Percentiles rank a stretch among this genome's conserved stretches.
Conservation (phyloP, 2,888 invertebrate genomes). For the Drosophila peninsularis region DNA sequence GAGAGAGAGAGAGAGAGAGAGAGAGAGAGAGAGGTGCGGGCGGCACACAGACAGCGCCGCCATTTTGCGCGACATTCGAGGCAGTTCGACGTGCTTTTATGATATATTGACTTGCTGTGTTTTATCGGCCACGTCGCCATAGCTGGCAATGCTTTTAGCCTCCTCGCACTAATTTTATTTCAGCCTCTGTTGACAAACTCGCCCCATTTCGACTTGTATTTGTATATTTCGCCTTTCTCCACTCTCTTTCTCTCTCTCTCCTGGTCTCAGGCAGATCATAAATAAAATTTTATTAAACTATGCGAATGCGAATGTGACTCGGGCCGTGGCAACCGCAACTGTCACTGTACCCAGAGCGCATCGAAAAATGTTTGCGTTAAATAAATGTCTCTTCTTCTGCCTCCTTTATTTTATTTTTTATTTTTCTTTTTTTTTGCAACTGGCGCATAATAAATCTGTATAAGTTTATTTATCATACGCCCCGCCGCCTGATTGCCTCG, state of each 20-base stretch:
- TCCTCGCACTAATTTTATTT: slow-evolving; percentile 72
- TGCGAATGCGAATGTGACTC: slow-evolving; percentile 15
- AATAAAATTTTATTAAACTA: slow-evolving; percentile 55
- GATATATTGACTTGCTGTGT: slow-evolving; percentile 76
- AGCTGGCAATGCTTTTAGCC: slow-evolving; percentile 66
- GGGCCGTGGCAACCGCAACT: slow-evolving; percentile 40
- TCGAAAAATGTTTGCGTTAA: slow-evolving; percentile 35
- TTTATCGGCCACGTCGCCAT: slow-evolving; percentile 65
- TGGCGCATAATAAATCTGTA: slow-evolving; percentile 54
- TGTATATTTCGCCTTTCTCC: slow-evolving; percentile 23
- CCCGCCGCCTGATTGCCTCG: slow-evolving; percentile 36
- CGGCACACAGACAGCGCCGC: slow-evolving; percentile 37
- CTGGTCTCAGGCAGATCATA: slow-evolving; percentile 40
- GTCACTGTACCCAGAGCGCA: slow-evolving; percentile 11
- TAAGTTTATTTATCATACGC: slow-evolving; percentile 60
- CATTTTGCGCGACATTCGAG: slow-evolving; percentile 59
- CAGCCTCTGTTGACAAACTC: slow-evolving; percentile 50
- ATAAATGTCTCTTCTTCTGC: slow-evolving; percentile 26
- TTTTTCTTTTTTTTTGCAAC: slow-evolving; percentile 32
- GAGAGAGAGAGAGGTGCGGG: neutral
- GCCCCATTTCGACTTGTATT: slow-evolving; percentile 32
- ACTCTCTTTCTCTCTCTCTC: neutral
- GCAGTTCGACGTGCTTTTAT: slow-evolving; percentile 74
- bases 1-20: slow-evolving; percentile 4
- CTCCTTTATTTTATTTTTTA: neutral